phyloP scores from a whole-genome alignment of 1,140 invertebrate genomes.

The Zeugodacus cucurbitae region DNA sequence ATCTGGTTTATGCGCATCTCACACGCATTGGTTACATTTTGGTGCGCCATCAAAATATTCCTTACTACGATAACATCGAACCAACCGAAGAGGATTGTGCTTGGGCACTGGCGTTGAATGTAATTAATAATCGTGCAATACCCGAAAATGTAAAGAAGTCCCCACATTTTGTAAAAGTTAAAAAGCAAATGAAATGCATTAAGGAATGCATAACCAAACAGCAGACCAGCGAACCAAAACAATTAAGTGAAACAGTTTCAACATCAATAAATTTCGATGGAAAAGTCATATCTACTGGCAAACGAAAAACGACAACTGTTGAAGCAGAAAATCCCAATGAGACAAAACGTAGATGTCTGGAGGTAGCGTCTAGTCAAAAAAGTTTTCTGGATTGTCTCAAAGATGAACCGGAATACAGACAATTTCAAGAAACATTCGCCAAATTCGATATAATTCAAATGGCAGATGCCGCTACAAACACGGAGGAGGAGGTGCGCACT shows the following conservation, averaged over 20 bases:
- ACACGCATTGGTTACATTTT: conserved; percentile 60
- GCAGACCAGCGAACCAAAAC: not conserved
- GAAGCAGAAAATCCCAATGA: not conserved
- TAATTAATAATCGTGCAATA: conserved; percentile 46
- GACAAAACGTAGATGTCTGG: not conserved
- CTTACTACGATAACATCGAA: not conserved
- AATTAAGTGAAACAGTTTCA: not conserved
- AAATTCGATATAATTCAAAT: conserved; percentile 57
- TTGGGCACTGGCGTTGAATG: conserved; percentile 52
- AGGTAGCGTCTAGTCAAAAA: not conserved
- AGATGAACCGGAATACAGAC: conserved; percentile 47
- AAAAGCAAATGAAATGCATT: conserved; percentile 46
- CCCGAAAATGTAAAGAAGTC: conserved; percentile 48
- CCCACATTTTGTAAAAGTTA: conserved; percentile 38
- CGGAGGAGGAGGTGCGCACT: not conserved
- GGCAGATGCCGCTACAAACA: not conserved
- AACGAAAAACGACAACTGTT: conserved; percentile 45
- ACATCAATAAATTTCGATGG: not conserved
- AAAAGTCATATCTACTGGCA: conserved; percentile 43
- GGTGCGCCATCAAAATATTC: conserved; percentile 47
- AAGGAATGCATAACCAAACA: conserved; percentile 47
- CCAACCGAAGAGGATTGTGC: conserved; percentile 49
- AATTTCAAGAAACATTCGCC: conserved; percentile 51
- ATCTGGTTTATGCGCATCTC: conserved; percentile 57
- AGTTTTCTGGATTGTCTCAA: conserved; percentile 53